Evolutionary conservation across 2,797 vertebrate species (phyloP), one percentile per base, ranked within the genome.

Genomic region (Microtus californicus): DNA sequence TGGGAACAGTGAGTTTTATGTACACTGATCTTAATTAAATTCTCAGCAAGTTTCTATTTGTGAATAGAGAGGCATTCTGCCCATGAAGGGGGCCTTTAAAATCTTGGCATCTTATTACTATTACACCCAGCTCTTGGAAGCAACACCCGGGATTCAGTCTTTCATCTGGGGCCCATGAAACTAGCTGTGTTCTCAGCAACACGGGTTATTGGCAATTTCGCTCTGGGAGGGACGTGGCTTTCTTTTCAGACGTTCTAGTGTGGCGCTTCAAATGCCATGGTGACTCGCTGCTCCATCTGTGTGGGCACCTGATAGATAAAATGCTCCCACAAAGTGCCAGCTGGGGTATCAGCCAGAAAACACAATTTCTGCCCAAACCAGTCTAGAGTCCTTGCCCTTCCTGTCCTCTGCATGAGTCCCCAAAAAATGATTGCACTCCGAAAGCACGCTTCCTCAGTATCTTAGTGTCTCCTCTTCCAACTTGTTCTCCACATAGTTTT

Each of bases 141-240:
- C 96, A 99, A 99, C 96, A 99, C 99, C 98, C 99, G 98, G 0
- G 99, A 99, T 54, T 99, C 99, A 76, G 99, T 99, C 99, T 99
- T 99, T 98, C 99, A 99, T 95, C 98, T 98, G 1, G 99, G 99
- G 94, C 99, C 99, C 78, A 99, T 94, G 86, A 99, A 99, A 95
- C 99, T 98, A 29, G 99, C 99, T 99, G 99, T 99, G 96, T 99
- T 99, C 97, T 99, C 99, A 95, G 99, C 99, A 93, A 99, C 99
- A 1, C 99, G 99, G 7, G 99, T 99, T 97, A 99, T 97, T 0
- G 99, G 99, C 96, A 99, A 95, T 96, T 99, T 99, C 89, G 99
- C 99, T 96, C 99, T 99, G 96, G 92, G 99, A 96, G 99, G 99
- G 98, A 99, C 99, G 88, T 98, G 95, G 95, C 99, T 99, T 98